Conservation (phyloP, 2,797 vertebrate species). For the Megalops cyprinoides region DNA sequence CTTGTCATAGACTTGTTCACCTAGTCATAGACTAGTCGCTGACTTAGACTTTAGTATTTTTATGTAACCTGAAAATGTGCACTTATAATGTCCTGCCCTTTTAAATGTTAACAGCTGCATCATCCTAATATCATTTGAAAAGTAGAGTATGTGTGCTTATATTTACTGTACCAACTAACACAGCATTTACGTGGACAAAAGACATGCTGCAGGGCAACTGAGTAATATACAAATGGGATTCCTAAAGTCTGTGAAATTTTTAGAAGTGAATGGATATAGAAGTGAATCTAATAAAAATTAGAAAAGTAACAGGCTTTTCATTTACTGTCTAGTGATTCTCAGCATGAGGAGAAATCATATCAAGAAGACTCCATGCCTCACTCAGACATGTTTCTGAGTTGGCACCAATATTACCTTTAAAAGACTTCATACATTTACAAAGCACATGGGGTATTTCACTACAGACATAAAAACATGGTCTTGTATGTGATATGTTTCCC, state of each 20-base stretch:
- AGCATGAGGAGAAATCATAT: background rate
- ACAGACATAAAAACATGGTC: background rate
- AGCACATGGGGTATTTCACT: constrained; percentile 40
- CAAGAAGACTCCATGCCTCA: background rate
- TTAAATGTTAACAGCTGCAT: background rate
- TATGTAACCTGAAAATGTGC: too few species aligned
- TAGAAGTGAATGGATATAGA: too few species aligned
- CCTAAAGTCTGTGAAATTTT: background rate
- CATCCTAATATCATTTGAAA: background rate
- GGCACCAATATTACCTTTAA: constrained; percentile 38
- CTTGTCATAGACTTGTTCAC: background rate
- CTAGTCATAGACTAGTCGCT: too few species aligned
- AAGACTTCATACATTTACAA: constrained; percentile 37
- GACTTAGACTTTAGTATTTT: too few species aligned
- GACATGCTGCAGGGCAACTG: background rate
- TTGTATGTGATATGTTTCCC: constrained; percentile 51
- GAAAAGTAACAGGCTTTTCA: too few species aligned
- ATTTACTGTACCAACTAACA: too few species aligned
- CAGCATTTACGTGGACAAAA: too few species aligned
- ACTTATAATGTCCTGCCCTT: too few species aligned
- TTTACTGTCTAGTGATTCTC: constrained; percentile 7
- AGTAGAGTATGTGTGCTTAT: too few species aligned
- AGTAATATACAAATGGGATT: background rate
- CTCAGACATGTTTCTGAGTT: constrained; percentile 28
- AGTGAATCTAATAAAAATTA: too few species aligned